Base-by-base conservation (phyloP, 92 coral and sea anemone genomes). In the Zoanthus gigantus region DNA sequence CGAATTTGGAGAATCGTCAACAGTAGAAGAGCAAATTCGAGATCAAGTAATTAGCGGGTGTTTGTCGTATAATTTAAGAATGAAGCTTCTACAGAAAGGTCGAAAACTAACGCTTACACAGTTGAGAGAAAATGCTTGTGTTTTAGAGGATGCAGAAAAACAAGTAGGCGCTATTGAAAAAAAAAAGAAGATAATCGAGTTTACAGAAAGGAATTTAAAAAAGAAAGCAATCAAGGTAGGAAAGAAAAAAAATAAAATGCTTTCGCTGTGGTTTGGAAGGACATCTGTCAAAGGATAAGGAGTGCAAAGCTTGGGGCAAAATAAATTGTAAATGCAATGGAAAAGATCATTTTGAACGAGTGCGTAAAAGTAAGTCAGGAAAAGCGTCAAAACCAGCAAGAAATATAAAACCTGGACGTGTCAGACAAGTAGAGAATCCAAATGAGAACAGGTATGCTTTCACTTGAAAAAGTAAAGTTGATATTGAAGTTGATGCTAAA, bases 131-230 rank as follows among this genome's bases (percentile, higher is more conserved):
- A 76, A 86, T 7, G 89, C 92, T 42, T 89, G 84, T 54, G 76
- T 83, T 60, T 66, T 77, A 87, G 92, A 92, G 69, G 85, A 81
- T 42, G 78, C 94, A 15, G 92, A 92, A 74, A 74, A 57, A 32
- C 94, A 89, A 75, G 92, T 91, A 11, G 56, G 78, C 18, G 28
- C 56, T 7, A 73, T 73, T 31, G 78, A 73, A 23, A 10, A 12
- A 73, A 53, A 23, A 73, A 73, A 34, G 30, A 73, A 46, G 54
- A 10, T 14, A 44, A 73, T 8, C 42, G 42, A 37, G 42, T 37
- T 37, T 37, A 37, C 42, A 37, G 42, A 37, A 37, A 37, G 42
- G 42, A 34, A n/a, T 42, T 13, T 42, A 73, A 16, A 44, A 73
- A 50, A 42, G 46, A n/a, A 3, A 14, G 54, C n/a, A 73, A 13